A percentile compares a stretch with the other conserved stretches of the same genome.
Evolutionary conservation across 2,113 vertebrate genomes (phyloP).

Genomic region (Sula dactylatra): DNA sequence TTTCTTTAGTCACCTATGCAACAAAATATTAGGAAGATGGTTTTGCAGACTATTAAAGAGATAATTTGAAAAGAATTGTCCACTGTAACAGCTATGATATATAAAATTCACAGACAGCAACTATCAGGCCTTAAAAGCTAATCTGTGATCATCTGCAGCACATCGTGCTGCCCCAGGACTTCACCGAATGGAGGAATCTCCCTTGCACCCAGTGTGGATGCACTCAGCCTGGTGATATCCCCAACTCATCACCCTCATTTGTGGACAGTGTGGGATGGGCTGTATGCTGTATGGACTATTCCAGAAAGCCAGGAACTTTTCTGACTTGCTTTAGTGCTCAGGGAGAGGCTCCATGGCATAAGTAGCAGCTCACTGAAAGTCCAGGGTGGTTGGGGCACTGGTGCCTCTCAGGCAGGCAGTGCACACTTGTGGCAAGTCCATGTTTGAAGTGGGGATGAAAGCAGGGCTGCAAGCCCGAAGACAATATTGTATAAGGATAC

Average conservation of each 20-base stretch:
- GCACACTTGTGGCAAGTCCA: rapidly evolving
- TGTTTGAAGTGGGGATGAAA: not conserved
- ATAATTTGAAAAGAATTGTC: not conserved
- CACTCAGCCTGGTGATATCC: not conserved
- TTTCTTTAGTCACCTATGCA: conserved; percentile 17
- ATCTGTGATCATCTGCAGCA: not conserved
- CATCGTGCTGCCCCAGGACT: not conserved
- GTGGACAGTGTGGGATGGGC: not conserved
- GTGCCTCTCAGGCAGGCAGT: not conserved
- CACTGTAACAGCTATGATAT: not conserved
- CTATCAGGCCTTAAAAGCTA: not conserved
- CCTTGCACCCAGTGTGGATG: not conserved
- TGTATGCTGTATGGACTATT: not conserved
- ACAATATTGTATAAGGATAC: not conserved
- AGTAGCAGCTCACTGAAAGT: not conserved
- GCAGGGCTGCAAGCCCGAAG: not conserved
- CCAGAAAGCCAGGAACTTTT: not conserved
- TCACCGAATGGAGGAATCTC: not conserved
- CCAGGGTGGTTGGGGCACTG: not conserved
- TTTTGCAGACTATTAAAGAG: not conserved
- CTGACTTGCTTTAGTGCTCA: not conserved
- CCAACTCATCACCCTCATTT: not conserved
- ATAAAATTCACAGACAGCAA: not conserved
- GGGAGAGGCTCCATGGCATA: not conserved
- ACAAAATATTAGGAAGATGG: not conserved